These are phyloP conservation scores for Troglohyphantes excavatus DNA, from an alignment of 2,888 invertebrate species.

Conservation along the genomic window DNA sequence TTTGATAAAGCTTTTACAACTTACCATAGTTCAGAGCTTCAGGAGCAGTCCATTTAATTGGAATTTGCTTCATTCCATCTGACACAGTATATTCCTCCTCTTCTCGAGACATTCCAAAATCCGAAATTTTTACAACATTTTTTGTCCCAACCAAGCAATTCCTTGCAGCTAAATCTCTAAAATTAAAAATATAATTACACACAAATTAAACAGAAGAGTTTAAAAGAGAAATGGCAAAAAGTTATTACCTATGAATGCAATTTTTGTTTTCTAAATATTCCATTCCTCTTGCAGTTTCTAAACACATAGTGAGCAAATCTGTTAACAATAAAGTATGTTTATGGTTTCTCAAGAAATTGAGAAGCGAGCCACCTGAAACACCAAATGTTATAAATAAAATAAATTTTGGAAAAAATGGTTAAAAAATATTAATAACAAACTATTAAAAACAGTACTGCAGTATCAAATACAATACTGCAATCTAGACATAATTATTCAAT, in stretches of 20 bases:
- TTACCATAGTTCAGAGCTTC: slow-evolving; percentile 96
- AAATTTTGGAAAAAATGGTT: background rate
- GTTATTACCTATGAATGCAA: slow-evolving; percentile 89
- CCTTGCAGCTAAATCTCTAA: slow-evolving; percentile 94
- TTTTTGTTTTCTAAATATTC: slow-evolving; percentile 96
- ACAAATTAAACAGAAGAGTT: background rate
- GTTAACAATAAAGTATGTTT: slow-evolving; percentile 85
- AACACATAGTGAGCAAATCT: slow-evolving; percentile 89
- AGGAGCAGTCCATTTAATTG: slow-evolving; percentile 99
- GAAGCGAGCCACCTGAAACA: slow-evolving; percentile 91
- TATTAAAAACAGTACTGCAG: too few relatives aligned
- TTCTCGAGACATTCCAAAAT: slow-evolving; percentile 98
- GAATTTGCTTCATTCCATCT: slow-evolving; percentile 96
- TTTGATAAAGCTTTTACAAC: too few relatives aligned
- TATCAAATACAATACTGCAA: too few relatives aligned
- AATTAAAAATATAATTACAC: slow-evolving; percentile 24
- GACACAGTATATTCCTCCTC: slow-evolving; percentile 98
- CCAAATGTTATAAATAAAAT: background rate
- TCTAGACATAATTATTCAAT: too few relatives aligned
- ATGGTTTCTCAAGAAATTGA: slow-evolving; percentile 93
- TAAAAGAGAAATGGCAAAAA: background rate
- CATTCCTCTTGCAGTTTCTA: slow-evolving; percentile 97
- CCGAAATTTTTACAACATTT: slow-evolving; percentile 96
- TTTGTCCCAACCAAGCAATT: slow-evolving; percentile 93
- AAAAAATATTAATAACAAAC: too few relatives aligned